Base-by-base conservation (phyloP, 2,797 vertebrate species). In the Acanthiza pusilla region DNA sequence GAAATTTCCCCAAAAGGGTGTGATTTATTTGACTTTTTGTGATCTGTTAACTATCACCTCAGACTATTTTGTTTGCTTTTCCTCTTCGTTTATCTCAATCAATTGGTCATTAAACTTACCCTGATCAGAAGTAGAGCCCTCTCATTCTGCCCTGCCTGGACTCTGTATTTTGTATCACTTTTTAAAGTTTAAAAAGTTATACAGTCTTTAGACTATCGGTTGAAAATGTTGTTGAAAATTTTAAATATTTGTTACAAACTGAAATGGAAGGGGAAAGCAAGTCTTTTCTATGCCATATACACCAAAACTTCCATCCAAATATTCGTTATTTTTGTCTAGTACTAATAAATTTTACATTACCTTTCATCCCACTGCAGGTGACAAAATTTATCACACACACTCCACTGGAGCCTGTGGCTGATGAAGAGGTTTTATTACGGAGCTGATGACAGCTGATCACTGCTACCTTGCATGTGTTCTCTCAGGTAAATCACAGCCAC, bases 331-430 rank as follows among this genome's bases (percentile, higher is more conserved):
- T 96, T 85, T 76, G 63, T 60, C 63, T 74, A 29, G 27, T 36
- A 34, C 51, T 89, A 80, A 82, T 82, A 79, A 82, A 95, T 92
- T 71, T 92, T 92, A 57, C 53, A 73, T 85, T 85, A 19, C 40
- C 34, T 88, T 85, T 91, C 61, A 71, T 82, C 40, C 40, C 43
- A 45, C 55, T 79, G 55, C 81, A 92, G 77, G 89, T 91, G 67
- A 43, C 74, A 80, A 16, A 72, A 89, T 82, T 81, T 71, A 60
- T 85, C 81, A 30, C 48, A 3, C 7, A 6, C 16, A 2, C 36
- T 66, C 30, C 48, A 11, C 13, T 4, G 2, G 81, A 91, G 34
- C 29, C 63, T 25, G 0, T 73, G 74, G 74, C 84, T 95, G 91
- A 53, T 76, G 78, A 82, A 57, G 67, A 27, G 74, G 53, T 60